phyloP scores from a whole-genome alignment of 2,113 vertebrate genomes.

The Manacus vitellinus region DNA sequence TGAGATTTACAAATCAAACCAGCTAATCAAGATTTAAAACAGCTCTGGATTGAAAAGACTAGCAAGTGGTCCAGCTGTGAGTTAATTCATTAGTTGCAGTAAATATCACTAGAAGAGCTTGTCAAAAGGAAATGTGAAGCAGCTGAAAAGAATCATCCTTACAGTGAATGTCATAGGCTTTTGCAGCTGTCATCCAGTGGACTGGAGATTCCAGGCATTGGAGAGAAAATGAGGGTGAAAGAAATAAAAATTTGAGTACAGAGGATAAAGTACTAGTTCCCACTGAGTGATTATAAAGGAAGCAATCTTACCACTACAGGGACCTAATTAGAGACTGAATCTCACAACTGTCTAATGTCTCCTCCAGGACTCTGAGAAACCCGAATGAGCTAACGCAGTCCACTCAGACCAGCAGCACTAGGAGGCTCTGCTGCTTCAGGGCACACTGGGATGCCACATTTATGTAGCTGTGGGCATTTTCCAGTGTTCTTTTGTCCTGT shows the following conservation, averaged over 20 bases:
- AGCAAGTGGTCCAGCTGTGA: background rate
- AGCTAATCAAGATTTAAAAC: background rate
- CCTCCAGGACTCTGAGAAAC: background rate
- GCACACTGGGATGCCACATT: background rate
- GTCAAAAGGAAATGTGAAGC: constrained; percentile 11
- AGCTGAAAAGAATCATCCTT: background rate
- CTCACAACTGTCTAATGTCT: background rate
- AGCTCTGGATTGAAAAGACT: background rate
- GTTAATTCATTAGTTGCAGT: constrained; percentile 27
- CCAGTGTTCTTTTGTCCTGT: background rate
- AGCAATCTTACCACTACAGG: background rate
- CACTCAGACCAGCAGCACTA: rapidly evolving
- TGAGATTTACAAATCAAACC: background rate
- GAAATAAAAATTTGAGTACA: constrained; percentile 5
- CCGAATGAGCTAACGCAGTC: background rate
- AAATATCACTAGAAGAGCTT: constrained; percentile 10
- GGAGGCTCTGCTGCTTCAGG: background rate
- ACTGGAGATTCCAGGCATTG: background rate
- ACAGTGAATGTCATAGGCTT: background rate
- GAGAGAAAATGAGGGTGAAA: background rate
- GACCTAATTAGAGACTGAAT: constrained; percentile 26
- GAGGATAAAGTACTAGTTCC: background rate
- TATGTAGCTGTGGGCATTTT: background rate
- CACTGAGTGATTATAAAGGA: constrained; percentile 18
- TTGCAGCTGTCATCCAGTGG: constrained; percentile 14